Evolutionary conservation across 2,888 invertebrate genomes (phyloP), one percentile per base, ranked within the genome.

Genomic region (Bellardia pandia): DNA sequence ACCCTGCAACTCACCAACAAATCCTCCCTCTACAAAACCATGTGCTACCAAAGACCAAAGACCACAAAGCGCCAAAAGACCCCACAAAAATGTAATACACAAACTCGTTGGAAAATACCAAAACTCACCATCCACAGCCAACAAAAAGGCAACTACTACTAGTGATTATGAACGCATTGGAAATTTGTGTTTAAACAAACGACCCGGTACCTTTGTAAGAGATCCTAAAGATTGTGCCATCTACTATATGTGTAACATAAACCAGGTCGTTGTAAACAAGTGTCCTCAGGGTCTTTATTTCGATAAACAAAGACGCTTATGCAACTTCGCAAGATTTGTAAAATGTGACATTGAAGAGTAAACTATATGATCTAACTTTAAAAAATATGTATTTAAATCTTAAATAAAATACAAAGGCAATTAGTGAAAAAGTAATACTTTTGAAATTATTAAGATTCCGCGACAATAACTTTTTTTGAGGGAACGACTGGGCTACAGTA

Each of bases 211-310:
- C 4, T 42, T 68, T 8, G 51, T 74, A n/a, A 66, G 78, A 23
- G 72, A 74, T 37, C 72, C 84, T 11, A 58, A 72, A n/a, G 66
- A 78, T 33, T 84, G 72, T 33, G 33, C 66, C 66, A 56, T n/a
- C 16, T 83, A 71, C 30, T 77, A 83, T 33, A 64, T 71, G 16
- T 83, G 83, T 33, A 56, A 64, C 7, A 16, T 14, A 2, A n/a
- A 48, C 7, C 40, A 53, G n/a, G 23, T 42, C 0, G 9, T 74
- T 16, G 60, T 37, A 30, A 58, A 23, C 45, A 68, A 58, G 4
- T 79, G 79, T 33, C 40, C 68, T 1, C 37, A 30, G 3, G 74
- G 60, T 9, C 42, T 74, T 5, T 62, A 79, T 37, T 85, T 60
- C 13, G 84, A 84, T 53, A 30, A 6, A 2, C 33, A 56, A 3